Percentiles rank a stretch among this genome's conserved stretches.
Evolutionary conservation across 2,797 vertebrate species (phyloP).

Genomic region (Etheostoma nigrum): DNA sequence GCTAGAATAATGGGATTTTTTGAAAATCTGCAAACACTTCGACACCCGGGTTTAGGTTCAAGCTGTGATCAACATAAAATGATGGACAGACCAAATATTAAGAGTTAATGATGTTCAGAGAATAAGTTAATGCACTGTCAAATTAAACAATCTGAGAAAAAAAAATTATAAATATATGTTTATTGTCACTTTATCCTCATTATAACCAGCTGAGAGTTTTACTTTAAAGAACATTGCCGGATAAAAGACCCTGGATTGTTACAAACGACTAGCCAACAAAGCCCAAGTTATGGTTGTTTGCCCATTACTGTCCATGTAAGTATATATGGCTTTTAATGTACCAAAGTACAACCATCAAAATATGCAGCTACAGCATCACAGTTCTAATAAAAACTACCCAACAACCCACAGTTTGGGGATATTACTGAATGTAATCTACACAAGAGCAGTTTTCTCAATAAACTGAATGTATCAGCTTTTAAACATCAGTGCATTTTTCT

Average conservation of each 20-base stretch:
- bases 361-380: slow-evolving; percentile 5
- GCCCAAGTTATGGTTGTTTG: neutral
- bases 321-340: neutral
- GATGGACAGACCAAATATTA: slow-evolving; percentile 4
- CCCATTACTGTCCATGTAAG: neutral
- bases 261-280: neutral
- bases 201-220: neutral
- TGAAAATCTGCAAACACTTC: neutral
- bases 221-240: neutral
- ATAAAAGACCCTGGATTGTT: neutral
- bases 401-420: slow-evolving; percentile 3
- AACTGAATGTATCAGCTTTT: neutral
- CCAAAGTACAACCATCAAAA: slow-evolving; percentile 11
- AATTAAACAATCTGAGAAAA: neutral
- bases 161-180: neutral
- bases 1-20: slow-evolving; percentile 2
- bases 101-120: neutral
- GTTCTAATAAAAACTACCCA: slow-evolving; percentile 9
- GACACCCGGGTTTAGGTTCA: neutral
- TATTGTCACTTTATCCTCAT: neutral
- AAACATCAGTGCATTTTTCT: neutral
- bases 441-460: neutral
- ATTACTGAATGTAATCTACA: slow-evolving; percentile 19
- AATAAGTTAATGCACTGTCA: too few species aligned
- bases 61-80: slow-evolving; percentile 3